Conservation (phyloP, 2,888 invertebrate genomes). For the Bruchidius siliquastri region DNA sequence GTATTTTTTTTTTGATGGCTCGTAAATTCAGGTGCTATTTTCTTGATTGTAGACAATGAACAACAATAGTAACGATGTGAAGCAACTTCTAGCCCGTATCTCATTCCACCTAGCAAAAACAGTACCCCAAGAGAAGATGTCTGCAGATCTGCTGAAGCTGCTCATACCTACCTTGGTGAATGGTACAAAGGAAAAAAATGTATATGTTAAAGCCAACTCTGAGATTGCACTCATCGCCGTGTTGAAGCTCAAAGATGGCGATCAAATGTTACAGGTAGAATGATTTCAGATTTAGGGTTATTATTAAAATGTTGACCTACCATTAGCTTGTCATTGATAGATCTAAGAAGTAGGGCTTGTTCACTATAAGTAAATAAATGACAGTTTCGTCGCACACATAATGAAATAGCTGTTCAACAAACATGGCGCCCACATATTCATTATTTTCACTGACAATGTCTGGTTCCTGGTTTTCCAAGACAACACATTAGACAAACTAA, state of each 20-base stretch:
- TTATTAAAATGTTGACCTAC: too few species aligned
- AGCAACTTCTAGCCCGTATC: constrained; percentile 81
- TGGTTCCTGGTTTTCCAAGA: too few species aligned
- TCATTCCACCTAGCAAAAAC: constrained; percentile 69
- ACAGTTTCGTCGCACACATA: too few species aligned
- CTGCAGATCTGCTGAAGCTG: constrained; percentile 67
- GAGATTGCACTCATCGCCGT: constrained; percentile 88
- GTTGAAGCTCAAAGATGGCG: constrained; percentile 72
- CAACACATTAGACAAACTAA: too few species aligned
- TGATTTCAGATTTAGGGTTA: too few species aligned
- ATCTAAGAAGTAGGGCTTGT: too few species aligned
- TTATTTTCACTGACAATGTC: too few species aligned
- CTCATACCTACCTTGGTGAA: constrained; percentile 90
- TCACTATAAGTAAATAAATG: too few species aligned
- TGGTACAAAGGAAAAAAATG: constrained; percentile 97
- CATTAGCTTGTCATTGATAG: too few species aligned
- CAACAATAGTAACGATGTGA: constrained; percentile 89
- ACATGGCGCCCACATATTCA: too few species aligned
- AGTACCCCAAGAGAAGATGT: constrained; percentile 55
- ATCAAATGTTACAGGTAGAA: constrained; percentile 64
- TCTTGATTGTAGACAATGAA: constrained; percentile 72
- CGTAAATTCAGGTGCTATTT: neutral
- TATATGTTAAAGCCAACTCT: constrained; percentile 88
- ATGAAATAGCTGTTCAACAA: too few species aligned
- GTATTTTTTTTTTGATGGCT: neutral